Conservation (phyloP, 2,888 invertebrate genomes). For the Drosophila lacicola region DNA sequence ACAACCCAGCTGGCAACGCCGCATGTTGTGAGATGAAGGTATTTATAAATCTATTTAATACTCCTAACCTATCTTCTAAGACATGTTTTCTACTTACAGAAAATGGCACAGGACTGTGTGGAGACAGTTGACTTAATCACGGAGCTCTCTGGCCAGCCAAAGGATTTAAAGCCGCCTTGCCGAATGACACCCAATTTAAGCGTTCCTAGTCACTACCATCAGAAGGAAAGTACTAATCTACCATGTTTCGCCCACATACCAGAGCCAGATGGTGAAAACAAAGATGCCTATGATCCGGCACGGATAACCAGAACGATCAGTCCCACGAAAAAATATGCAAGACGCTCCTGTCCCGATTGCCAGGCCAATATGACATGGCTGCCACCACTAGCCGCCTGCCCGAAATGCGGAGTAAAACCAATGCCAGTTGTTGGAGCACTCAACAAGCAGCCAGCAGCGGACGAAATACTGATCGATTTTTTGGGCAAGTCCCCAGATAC, state of each 20-base stretch:
- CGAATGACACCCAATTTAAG: background rate
- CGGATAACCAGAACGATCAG: conserved; percentile 6
- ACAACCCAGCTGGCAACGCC: conserved; percentile 42
- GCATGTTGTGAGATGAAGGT: conserved; percentile 67
- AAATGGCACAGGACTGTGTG: conserved; percentile 58
- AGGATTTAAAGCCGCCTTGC: conserved; percentile 6
- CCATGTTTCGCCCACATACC: conserved; percentile 29
- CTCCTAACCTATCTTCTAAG: background rate
- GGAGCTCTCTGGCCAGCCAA: background rate
- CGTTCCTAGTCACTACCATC: background rate
- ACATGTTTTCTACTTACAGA: conserved; percentile 12
- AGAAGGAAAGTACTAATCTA: background rate
- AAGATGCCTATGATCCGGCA: conserved; percentile 4
- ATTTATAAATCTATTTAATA: background rate
- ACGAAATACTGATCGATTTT: conserved; percentile 73
- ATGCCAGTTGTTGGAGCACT: conserved; percentile 61
- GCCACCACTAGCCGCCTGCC: conserved; percentile 84
- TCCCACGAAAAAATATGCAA: conserved; percentile 30
- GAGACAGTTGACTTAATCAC: conserved; percentile 20
- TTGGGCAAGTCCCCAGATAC: conserved; percentile 34
- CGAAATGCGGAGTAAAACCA: conserved; percentile 80
- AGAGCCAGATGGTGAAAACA: background rate
- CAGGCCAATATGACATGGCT: conserved; percentile 80
- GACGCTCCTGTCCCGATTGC: conserved; percentile 78
- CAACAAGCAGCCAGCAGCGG: conserved; percentile 68